Conservation (phyloP, 2,797 vertebrate genomes). For the Smutsia temminckii region DNA sequence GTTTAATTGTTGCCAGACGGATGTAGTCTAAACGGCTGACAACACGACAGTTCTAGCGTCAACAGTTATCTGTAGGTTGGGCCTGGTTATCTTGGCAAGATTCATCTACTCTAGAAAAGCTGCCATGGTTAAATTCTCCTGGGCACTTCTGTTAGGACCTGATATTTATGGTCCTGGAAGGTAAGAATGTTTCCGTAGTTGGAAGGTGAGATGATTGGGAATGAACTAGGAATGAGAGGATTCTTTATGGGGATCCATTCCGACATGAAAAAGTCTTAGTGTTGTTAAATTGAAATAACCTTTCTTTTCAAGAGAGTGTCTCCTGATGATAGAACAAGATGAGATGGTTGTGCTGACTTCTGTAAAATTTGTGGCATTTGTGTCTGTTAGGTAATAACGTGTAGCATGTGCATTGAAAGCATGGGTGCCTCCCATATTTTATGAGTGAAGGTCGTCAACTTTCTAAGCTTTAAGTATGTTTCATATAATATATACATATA, state of each 20-base stretch:
- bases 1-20: neutral
- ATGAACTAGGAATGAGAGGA: neutral
- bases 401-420: neutral
- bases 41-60: neutral
- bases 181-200: neutral
- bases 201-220: neutral
- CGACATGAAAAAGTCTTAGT: neutral
- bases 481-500: neutral
- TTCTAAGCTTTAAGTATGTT: neutral
- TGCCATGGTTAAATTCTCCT: neutral
- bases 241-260: constrained; percentile 1
- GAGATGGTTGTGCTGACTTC: neutral
- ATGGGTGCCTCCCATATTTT: neutral
- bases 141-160: neutral
- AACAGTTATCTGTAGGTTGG: neutral
- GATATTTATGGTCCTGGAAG: neutral
- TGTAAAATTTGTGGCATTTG: constrained; percentile 26
- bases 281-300: constrained; percentile 22
- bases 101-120: neutral
- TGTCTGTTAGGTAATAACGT: constrained; percentile 5
- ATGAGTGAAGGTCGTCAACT: neutral
- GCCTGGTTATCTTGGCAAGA: neutral
- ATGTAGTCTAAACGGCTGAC: neutral
- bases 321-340: neutral
- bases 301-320: neutral